Evolutionary conservation across 2,797 vertebrate species (phyloP), one percentile per base, ranked within the genome.

Genomic region (Neosalanx taihuensis): DNA sequence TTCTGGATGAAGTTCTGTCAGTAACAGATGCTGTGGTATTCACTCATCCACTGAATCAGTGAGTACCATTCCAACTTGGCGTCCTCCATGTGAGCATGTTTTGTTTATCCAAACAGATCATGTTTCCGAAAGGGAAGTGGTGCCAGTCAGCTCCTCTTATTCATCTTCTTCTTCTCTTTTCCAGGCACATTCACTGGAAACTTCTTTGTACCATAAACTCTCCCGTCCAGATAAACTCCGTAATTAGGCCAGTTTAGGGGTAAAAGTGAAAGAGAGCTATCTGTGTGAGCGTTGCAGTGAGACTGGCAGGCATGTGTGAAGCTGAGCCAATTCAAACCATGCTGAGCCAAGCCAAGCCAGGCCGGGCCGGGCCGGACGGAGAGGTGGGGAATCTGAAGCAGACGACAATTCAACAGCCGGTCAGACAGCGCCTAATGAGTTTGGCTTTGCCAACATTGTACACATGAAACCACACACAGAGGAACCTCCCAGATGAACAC

Each of bases 61-160:
- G 64, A 64, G 51, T 72, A 62, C 69, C 30, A 31, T 53, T 64
- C 57, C 15, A 30, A 70, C 63, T 81, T 83, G 76, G 76, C 64
- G 9, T 69, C 53, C 62, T 72, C 31, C 68, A 41, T 46, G 41
- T 46, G 4, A 69, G 69, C 75, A 73, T 73, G 76, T 76, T 83
- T 62, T 83, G 79, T 86, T 87, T 82, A 80, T 85, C 80, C 79
- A 85, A 81, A 86, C 81, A 84, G 74, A 84, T 84, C 71, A 26
- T 2, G 78, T 86, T 83, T 84, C 74, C 82, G 59, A 67, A 76
- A 78, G 70, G 74, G 67, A 68, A 78, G 69, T 53, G 18, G 56
- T 81, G 79, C 79, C 86, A 83, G 64, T 74, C 51, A 30, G 79
- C 81, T 79, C 35, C 68, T 85, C 69, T 73, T 70, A 74, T 76